Conservation (phyloP, 2,797 vertebrate genomes). For the Macroramphosus scolopax region DNA sequence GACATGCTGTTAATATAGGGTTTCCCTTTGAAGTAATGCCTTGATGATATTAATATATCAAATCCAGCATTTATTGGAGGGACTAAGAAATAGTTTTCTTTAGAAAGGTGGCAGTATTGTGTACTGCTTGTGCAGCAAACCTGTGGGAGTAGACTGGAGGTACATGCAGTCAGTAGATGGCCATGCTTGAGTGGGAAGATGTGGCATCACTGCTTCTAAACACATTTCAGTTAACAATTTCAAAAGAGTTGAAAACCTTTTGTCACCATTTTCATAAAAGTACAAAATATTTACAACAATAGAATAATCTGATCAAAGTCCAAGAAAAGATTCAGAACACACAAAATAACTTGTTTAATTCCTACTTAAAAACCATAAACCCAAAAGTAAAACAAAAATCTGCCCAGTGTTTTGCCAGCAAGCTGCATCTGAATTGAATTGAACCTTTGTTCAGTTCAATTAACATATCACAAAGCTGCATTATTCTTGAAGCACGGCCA, state of each 20-base stretch:
- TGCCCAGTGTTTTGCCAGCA: too few relatives aligned
- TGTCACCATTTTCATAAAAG: neutral
- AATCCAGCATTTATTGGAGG: conserved; percentile 60
- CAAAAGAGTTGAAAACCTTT: neutral
- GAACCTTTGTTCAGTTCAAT: too few relatives aligned
- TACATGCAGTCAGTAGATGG: conserved; percentile 17
- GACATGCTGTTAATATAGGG: conserved; percentile 55
- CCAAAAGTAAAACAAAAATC: too few relatives aligned
- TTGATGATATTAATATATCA: conserved; percentile 57
- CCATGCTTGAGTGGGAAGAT: conserved; percentile 55
- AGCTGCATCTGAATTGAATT: too few relatives aligned
- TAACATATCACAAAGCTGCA: conserved; percentile 37
- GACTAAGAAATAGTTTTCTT: conserved; percentile 33
- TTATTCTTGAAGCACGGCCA: conserved; percentile 50
- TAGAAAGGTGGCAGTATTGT: conserved; percentile 26
- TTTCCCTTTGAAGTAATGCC: conserved; percentile 56
- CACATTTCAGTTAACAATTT: conserved; percentile 4
- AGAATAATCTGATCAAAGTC: too few relatives aligned
- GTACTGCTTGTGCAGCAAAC: conserved; percentile 18
- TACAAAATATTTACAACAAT: conserved; percentile 1
- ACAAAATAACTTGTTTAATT: too few relatives aligned
- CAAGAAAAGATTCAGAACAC: too few relatives aligned
- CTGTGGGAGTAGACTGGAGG: neutral
- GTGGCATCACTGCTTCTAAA: conserved; percentile 7
- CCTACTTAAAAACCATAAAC: too few relatives aligned